Evolutionary conservation across 2,797 vertebrate species (phyloP).

Genomic region (Cyprinella venusta): DNA sequence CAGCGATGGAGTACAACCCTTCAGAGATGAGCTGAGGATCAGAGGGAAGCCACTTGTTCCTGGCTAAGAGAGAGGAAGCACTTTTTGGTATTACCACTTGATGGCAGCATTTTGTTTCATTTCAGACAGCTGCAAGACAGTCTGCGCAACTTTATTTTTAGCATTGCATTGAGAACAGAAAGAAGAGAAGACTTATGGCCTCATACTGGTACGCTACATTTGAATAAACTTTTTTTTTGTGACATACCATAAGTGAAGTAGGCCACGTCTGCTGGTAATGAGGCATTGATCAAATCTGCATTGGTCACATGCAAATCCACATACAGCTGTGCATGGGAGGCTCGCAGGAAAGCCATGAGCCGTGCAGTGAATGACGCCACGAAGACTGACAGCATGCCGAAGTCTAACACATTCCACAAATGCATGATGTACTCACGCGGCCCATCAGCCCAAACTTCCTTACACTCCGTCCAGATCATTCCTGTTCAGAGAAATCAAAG

Average conservation of each 20-base stretch:
- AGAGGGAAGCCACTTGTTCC: slow-evolving; percentile 87
- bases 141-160: not conserved
- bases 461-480: slow-evolving; percentile 89
- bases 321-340: slow-evolving; percentile 82
- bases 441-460: slow-evolving; percentile 88
- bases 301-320: slow-evolving; percentile 80
- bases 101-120: slow-evolving; percentile 44
- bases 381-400: slow-evolving; percentile 86
- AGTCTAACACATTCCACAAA: slow-evolving; percentile 86
- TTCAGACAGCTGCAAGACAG: not conserved
- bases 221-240: not conserved
- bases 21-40: slow-evolving; percentile 89
- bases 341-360: slow-evolving; percentile 85
- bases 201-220: not conserved
- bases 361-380: slow-evolving; percentile 84
- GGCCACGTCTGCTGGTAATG: slow-evolving; percentile 83
- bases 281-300: slow-evolving; percentile 77
- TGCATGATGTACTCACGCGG: slow-evolving; percentile 82
- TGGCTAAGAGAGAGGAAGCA: slow-evolving; percentile 76
- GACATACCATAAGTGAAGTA: slow-evolving; percentile 86
- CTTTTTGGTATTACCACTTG: slow-evolving; percentile 33
- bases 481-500: slow-evolving; percentile 65
- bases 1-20: slow-evolving; percentile 86
- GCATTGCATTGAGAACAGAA: not conserved
- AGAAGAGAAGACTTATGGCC: not conserved